Percentiles rank a stretch among this genome's conserved stretches.
These are phyloP conservation scores for Agonopterix subpropinquella DNA, from an alignment of 2,888 invertebrate genomes.

Conservation along the genomic window DNA sequence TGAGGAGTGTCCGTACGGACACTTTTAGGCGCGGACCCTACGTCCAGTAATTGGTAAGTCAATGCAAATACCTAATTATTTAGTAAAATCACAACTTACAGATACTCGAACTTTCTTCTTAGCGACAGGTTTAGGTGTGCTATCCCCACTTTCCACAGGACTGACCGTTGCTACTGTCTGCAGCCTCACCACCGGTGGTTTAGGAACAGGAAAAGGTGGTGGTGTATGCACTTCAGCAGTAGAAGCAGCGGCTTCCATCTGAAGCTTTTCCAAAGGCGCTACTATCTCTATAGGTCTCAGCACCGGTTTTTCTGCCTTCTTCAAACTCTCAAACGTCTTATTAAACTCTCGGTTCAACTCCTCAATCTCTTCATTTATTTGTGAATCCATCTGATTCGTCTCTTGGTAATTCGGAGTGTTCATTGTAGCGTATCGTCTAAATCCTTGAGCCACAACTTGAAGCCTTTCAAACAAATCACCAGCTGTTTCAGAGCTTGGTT, in stretches of 20 bases:
- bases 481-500: conserved; percentile 36
- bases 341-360: conserved; percentile 62
- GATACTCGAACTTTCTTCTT: conserved; percentile 59
- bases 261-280: conserved; percentile 6
- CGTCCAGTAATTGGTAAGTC: too few species aligned
- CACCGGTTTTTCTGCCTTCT: conserved; percentile 19
- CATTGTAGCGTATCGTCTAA: conserved; percentile 75
- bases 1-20: too few species aligned
- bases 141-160: conserved; percentile 2
- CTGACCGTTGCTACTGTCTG: neutral
- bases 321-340: conserved; percentile 56
- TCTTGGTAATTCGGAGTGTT: conserved; percentile 43
- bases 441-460: conserved; percentile 81
- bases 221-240: neutral
- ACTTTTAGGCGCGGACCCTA: too few species aligned
- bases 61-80: too few species aligned
- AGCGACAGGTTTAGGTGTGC: conserved; percentile 47
- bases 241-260: neutral
- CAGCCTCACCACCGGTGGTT: too few species aligned
- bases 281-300: neutral
- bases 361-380: conserved; percentile 52
- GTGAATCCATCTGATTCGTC: conserved; percentile 40
- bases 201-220: neutral
- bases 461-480: conserved; percentile 77
- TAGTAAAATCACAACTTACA: conserved; percentile 33